These are phyloP conservation scores for Gambusia yucatana DNA, from an alignment of 2,797 vertebrate species.

Conservation along the genomic window DNA sequence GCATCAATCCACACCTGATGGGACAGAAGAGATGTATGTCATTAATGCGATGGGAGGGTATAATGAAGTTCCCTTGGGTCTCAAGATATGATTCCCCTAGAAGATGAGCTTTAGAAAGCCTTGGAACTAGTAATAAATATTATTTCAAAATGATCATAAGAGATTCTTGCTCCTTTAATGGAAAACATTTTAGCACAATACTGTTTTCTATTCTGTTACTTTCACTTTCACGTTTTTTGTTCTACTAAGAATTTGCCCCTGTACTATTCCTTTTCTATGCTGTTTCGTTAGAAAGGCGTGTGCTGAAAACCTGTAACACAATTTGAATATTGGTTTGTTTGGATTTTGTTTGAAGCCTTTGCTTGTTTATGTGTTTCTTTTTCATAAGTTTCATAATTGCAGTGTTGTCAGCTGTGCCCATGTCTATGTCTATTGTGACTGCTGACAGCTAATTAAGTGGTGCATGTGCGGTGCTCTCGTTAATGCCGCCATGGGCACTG, in stretches of 20 bases:
- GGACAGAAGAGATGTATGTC: not conserved
- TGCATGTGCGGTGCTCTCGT: not conserved
- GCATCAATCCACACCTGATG: slow-evolving; percentile 97
- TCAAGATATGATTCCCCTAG: not conserved
- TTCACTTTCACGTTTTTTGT: not conserved
- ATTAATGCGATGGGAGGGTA: not conserved
- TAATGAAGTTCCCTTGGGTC: not conserved
- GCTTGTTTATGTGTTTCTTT: not conserved
- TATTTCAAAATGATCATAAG: not conserved
- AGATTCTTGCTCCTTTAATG: not conserved
- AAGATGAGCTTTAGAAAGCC: not conserved
- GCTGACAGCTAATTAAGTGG: not conserved
- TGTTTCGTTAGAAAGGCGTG: not conserved
- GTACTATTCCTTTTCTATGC: not conserved
- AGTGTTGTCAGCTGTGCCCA: not conserved
- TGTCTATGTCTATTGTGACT: not conserved
- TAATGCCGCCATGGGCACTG: not conserved
- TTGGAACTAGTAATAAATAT: not conserved
- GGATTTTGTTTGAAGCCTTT: not conserved
- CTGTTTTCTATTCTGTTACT: not conserved
- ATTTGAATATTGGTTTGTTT: not conserved
- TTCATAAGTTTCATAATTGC: slow-evolving; percentile 2
- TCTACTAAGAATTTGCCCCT: not conserved
- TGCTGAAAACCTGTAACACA: not conserved
- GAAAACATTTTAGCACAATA: not conserved